A percentile compares a stretch with the other conserved stretches of the same genome.
Conservation (phyloP, 2,888 invertebrate species). For the Hirudinaria manillensis region DNA sequence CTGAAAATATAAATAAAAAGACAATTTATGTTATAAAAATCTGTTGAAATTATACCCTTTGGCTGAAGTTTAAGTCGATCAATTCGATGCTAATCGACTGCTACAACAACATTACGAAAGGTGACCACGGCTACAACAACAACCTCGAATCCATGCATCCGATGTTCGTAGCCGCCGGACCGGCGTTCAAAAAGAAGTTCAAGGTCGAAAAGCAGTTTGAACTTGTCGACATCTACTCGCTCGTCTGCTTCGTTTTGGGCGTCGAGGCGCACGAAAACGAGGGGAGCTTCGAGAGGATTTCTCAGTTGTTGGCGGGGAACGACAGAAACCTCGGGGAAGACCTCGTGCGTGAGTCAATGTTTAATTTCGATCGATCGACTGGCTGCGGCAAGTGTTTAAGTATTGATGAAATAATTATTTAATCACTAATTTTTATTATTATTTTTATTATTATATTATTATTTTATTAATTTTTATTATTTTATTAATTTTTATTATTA, state of each 20-base stretch:
- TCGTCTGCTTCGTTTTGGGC: conserved; percentile 49
- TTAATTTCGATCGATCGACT: not conserved
- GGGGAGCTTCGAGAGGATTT: conserved; percentile 43
- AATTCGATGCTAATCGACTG: too few relatives aligned
- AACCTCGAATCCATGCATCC: conserved; percentile 62
- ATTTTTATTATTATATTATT: not conserved
- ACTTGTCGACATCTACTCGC: conserved; percentile 50
- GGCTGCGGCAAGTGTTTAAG: not conserved
- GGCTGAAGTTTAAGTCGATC: too few relatives aligned
- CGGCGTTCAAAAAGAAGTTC: conserved; percentile 46
- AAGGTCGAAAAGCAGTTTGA: conserved; percentile 44
- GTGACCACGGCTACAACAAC: conserved; percentile 56
- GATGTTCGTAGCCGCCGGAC: conserved; percentile 66
- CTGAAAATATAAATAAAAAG: too few relatives aligned
- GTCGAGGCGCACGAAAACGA: conserved; percentile 48
- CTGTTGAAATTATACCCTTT: too few relatives aligned
- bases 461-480: not conserved
- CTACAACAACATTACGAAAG: conserved; percentile 34
- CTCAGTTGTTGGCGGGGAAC: not conserved
- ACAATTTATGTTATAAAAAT: too few relatives aligned
- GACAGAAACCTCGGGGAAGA: not conserved
- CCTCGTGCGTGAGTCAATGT: conserved; percentile 4
- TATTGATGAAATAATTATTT: not conserved
- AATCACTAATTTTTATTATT: not conserved
- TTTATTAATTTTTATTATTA: not conserved